A percentile compares a stretch with the other conserved stretches of the same genome.
These are phyloP conservation scores for Labia minor DNA, from an alignment of 2,888 invertebrate genomes.

Conservation along the genomic window DNA sequence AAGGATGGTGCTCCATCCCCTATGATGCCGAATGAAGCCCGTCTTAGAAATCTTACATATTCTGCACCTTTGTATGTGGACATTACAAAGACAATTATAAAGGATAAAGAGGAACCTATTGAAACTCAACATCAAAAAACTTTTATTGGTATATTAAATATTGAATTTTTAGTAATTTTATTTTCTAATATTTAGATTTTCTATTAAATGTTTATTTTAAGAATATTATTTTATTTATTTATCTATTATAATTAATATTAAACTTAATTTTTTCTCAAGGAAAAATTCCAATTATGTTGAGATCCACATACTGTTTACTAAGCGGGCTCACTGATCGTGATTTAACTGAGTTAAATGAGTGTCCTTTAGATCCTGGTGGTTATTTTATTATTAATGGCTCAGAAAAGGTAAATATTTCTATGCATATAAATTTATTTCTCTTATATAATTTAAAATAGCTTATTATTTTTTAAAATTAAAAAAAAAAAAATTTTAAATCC, in stretches of 20 bases:
- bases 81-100: conserved; percentile 90
- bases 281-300: conserved; percentile 98
- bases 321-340: conserved; percentile 95
- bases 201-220: neutral
- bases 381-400: conserved; percentile 99
- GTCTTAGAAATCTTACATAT: conserved; percentile 92
- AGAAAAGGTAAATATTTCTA: conserved; percentile 57
- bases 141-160: conserved; percentile 49
- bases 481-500: too few relatives aligned
- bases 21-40: conserved; percentile 99
- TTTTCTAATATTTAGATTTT: neutral
- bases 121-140: conserved; percentile 61
- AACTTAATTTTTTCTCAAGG: conserved; percentile 34
- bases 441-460: neutral
- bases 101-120: conserved; percentile 80
- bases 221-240: neutral
- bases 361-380: conserved; percentile 97
- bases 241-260: too few relatives aligned
- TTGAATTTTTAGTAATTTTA: neutral
- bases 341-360: conserved; percentile 97
- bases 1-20: conserved; percentile 98
- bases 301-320: conserved; percentile 93
- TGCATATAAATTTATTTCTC: neutral
- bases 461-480: neutral
- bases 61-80: conserved; percentile 98